These are phyloP conservation scores for Hirudo medicinalis DNA, from an alignment of 1,140 invertebrate genomes.

Conservation along the genomic window DNA sequence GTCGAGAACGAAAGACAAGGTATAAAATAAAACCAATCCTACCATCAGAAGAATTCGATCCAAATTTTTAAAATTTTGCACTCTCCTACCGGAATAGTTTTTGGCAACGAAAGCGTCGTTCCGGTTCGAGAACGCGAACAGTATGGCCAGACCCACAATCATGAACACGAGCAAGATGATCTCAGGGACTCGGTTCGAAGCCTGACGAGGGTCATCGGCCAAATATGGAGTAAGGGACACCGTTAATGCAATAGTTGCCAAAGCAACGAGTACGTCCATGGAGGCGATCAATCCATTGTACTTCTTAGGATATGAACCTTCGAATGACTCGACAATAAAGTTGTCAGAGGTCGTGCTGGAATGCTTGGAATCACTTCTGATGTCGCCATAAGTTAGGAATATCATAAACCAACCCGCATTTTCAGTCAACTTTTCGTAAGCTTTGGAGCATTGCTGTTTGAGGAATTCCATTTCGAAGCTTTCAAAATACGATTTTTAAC, in stretches of 20 bases:
- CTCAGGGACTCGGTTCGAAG: not conserved
- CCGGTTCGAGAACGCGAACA: not conserved
- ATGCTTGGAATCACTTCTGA: not conserved
- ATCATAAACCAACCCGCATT: not conserved
- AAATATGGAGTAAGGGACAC: not conserved
- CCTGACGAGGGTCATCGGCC: not conserved
- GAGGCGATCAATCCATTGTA: not conserved
- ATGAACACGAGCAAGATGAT: conserved; percentile 2
- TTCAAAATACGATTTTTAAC: too few species aligned
- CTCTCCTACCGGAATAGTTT: not conserved
- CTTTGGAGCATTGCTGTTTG: too few species aligned
- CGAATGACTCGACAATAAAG: not conserved
- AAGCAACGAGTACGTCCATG: not conserved
- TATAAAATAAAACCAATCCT: conserved; percentile 4
- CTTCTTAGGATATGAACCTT: not conserved
- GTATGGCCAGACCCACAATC: not conserved
- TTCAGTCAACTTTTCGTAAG: not conserved
- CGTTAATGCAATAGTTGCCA: not conserved
- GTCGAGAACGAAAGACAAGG: conserved; percentile 2
- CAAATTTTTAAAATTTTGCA: not conserved
- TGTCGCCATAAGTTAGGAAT: not conserved
- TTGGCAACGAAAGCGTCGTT: not conserved
- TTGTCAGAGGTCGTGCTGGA: not conserved
- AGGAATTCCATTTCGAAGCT: too few species aligned
- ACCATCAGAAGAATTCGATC: not conserved